Percentiles rank a stretch among this genome's conserved stretches.
Evolutionary conservation across 2,113 vertebrate species (phyloP).

Genomic region (Pterocles burchelli): DNA sequence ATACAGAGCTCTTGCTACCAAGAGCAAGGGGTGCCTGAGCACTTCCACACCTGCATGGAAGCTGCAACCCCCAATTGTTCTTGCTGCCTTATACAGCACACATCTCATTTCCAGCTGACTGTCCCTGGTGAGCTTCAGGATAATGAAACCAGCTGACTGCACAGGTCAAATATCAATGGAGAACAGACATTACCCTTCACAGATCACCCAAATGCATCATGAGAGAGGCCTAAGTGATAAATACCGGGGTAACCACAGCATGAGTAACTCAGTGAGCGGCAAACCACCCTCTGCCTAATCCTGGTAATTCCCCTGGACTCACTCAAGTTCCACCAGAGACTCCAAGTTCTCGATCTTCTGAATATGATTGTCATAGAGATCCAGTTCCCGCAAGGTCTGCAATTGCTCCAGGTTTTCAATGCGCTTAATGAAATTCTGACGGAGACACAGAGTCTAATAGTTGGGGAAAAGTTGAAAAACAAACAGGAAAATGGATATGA

Average conservation of each 20-base stretch:
- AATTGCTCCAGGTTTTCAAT: slow-evolving; percentile 94
- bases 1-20: not conserved
- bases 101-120: not conserved
- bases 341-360: slow-evolving; percentile 93
- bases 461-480: not conserved
- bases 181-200: not conserved
- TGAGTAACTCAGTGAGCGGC: not conserved
- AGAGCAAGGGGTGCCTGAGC: not conserved
- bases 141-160: not conserved
- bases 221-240: not conserved
- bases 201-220: not conserved
- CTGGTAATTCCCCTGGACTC: slow-evolving; percentile 61
- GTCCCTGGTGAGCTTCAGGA: not conserved
- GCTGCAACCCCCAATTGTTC: not conserved
- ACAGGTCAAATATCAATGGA: not conserved
- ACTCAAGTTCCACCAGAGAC: slow-evolving; percentile 89
- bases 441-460: slow-evolving; percentile 89
- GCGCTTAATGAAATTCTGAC: slow-evolving; percentile 94
- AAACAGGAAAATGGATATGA: not conserved
- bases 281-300: not conserved
- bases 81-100: not conserved
- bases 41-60: not conserved
- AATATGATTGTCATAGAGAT: slow-evolving; percentile 98
- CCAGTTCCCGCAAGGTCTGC: slow-evolving; percentile 86
- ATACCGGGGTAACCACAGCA: not conserved